A percentile compares a stretch with the other conserved stretches of the same genome.
phyloP scores from a whole-genome alignment of 2,113 vertebrate genomes.

The Henicopernis longicauda region DNA sequence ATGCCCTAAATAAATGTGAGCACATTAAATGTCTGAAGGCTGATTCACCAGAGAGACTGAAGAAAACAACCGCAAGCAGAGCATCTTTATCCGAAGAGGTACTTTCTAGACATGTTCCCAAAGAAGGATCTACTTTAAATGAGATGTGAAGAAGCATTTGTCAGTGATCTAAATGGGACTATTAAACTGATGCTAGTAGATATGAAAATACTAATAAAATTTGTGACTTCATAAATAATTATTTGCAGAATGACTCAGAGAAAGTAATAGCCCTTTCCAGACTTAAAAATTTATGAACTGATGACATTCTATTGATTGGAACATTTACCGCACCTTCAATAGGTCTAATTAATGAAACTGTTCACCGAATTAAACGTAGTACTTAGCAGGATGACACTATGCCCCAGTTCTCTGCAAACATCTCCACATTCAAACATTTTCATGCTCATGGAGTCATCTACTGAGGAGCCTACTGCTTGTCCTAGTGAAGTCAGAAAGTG shows the following conservation, averaged over 20 bases:
- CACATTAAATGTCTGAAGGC: background rate
- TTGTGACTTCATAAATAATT: conserved; percentile 4
- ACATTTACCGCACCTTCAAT: background rate
- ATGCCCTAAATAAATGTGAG: background rate
- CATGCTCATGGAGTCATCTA: background rate
- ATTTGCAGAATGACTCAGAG: conserved; percentile 30
- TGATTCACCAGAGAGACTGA: background rate
- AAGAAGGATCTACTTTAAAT: background rate
- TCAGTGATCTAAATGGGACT: background rate
- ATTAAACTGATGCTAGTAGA: background rate
- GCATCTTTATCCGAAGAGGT: background rate
- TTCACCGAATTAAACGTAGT: background rate
- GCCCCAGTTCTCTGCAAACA: background rate
- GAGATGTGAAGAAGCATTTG: background rate
- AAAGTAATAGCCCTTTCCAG: background rate
- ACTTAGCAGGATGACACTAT: background rate
- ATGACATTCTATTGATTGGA: background rate
- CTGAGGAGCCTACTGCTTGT: background rate
- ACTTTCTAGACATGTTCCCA: background rate
- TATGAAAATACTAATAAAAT: background rate
- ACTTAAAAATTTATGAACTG: conserved; percentile 14
- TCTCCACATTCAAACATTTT: background rate
- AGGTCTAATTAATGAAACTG: background rate
- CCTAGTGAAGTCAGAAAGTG: background rate
- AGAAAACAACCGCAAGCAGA: background rate